Evolutionary conservation across 2,888 invertebrate species (phyloP).

Genomic region (Eucera pruinosa): DNA sequence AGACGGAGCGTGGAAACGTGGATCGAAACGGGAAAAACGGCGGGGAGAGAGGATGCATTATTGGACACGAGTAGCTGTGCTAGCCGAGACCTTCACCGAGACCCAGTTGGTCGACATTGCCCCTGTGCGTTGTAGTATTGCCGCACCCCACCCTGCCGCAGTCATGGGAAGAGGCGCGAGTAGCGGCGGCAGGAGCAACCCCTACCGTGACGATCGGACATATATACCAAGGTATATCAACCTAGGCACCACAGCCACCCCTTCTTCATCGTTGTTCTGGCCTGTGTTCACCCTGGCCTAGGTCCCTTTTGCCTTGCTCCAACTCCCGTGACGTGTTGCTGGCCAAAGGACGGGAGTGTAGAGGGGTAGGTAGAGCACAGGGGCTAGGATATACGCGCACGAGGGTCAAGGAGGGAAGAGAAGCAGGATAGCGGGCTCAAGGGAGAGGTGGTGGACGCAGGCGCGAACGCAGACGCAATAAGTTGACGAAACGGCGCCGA

Average conservation of each 20-base stretch:
- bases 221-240: neutral
- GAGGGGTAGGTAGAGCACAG: constrained; percentile 28
- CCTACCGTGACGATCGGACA: constrained; percentile 29
- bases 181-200: constrained; percentile 32
- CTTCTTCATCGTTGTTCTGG: constrained; percentile 17
- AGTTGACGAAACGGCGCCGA: constrained; percentile 66
- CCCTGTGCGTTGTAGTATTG: constrained; percentile 71
- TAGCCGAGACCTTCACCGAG: constrained; percentile 82
- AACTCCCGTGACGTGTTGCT: constrained; percentile 34
- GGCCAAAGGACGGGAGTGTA: constrained; percentile 11
- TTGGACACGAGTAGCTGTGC: constrained; percentile 55
- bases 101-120: constrained; percentile 83
- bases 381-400: constrained; percentile 45
- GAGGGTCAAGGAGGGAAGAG: constrained; percentile 67
- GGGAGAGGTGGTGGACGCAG: constrained; percentile 71
- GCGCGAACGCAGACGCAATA: constrained; percentile 77
- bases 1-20: no score
- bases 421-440: constrained; percentile 54
- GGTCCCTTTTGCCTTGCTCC: constrained; percentile 58
- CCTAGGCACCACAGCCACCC: neutral
- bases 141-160: constrained; percentile 60
- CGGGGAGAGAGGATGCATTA: constrained; percentile 51
- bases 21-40: constrained; percentile 3
- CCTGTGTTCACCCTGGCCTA: constrained; percentile 70
- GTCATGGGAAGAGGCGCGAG: constrained; percentile 1